A percentile compares a stretch with the other conserved stretches of the same genome.
Evolutionary conservation across 1,140 invertebrate species (phyloP).

Genomic region (Drosophila nannoptera): DNA sequence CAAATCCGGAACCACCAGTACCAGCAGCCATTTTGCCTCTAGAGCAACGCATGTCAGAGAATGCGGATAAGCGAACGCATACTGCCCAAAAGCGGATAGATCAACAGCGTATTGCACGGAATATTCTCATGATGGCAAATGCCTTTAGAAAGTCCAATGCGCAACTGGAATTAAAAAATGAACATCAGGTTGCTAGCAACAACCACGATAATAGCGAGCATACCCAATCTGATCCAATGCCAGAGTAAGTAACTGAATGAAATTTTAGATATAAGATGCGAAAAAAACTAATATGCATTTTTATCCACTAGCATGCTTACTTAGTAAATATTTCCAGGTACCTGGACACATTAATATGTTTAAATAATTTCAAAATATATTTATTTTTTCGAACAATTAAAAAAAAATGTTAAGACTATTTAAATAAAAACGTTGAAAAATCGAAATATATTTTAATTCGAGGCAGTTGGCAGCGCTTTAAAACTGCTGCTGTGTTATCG

Average conservation of each 20-base stretch:
- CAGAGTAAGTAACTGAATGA: conserved; percentile 49
- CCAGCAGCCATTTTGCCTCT: conserved; percentile 29
- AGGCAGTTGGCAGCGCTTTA: conserved; percentile 7
- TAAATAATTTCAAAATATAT: neutral
- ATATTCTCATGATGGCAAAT: conserved; percentile 73
- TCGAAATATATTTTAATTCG: conserved; percentile 15
- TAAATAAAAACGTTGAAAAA: conserved; percentile 45
- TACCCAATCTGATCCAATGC: conserved; percentile 43
- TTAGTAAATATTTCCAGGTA: conserved; percentile 29
- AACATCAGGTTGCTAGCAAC: conserved; percentile 13
- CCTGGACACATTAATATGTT: neutral
- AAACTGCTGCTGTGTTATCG: conserved; percentile 25
- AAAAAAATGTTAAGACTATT: conserved; percentile 29
- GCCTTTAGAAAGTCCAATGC: conserved; percentile 53
- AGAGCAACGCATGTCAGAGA: conserved; percentile 71
- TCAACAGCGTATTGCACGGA: conserved; percentile 68
- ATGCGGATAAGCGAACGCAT: conserved; percentile 61
- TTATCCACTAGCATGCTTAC: conserved; percentile 56
- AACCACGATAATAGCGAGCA: conserved; percentile 19
- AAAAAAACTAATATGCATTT: neutral
- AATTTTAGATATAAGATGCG: neutral
- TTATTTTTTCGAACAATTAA: conserved; percentile 55
- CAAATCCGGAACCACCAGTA: conserved; percentile 80
- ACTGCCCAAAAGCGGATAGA: conserved; percentile 70
- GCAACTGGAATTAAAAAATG: conserved; percentile 21